A percentile compares a stretch with the other conserved stretches of the same genome.
These are phyloP conservation scores for Theristicus caerulescens DNA, from an alignment of 2,113 vertebrate genomes.

Conservation along the genomic window DNA sequence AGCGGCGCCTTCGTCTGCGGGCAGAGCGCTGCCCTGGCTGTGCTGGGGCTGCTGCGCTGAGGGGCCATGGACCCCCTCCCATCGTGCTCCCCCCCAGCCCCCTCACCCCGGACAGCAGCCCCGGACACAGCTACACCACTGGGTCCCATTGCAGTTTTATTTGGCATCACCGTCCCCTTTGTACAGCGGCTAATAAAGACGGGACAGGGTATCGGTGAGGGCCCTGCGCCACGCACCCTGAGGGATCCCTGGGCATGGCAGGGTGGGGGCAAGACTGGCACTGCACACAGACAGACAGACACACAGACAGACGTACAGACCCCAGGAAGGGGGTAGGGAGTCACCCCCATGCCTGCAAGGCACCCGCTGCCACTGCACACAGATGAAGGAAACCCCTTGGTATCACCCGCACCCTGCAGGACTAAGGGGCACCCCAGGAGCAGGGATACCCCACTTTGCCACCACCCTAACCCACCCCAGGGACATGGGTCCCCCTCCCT, in stretches of 20 bases:
- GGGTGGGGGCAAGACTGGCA: neutral
- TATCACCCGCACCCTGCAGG: neutral
- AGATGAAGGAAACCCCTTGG: neutral
- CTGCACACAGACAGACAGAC: neutral
- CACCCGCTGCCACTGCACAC: neutral
- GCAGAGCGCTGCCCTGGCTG: conserved; percentile 86
- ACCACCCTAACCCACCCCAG: neutral
- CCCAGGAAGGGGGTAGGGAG: neutral
- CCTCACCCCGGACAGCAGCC: neutral
- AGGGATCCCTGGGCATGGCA: rapidly evolving
- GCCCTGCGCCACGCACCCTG: neutral
- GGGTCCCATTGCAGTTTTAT: conserved; percentile 38
- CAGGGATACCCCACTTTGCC: neutral
- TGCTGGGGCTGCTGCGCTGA: conserved; percentile 78
- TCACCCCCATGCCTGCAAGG: neutral
- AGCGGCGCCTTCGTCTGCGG: conserved; percentile 90
- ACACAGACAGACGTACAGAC: neutral
- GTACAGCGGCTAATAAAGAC: conserved; percentile 34
- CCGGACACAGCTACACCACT: neutral
- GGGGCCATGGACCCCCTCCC: neutral
- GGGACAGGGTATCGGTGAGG: neutral
- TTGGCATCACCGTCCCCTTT: neutral
- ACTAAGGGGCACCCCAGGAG: neutral
- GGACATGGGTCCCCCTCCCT: neutral
- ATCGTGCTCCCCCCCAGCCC: no score